Evolutionary conservation across 2,797 vertebrate genomes (phyloP), one percentile per base, ranked within the genome.

Genomic region (Halcyon smyrnensis): DNA sequence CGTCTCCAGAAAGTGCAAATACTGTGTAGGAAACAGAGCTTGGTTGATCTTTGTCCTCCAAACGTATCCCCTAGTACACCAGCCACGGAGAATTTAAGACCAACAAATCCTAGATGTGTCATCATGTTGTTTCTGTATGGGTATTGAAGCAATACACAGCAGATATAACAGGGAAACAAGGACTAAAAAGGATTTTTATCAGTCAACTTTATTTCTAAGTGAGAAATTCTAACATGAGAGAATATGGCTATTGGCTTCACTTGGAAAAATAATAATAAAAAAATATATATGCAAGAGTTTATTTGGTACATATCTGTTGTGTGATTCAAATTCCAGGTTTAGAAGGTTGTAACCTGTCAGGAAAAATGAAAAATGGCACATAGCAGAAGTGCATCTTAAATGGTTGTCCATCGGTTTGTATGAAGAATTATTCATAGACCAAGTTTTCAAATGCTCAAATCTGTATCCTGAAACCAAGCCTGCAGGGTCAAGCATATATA

Each of bases 361-460:
- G 79, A 83, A 21, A 75, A 89, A 53, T 71, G 71, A 74, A 89
- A 64, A 74, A 39, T 59, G 25, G 43, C 75, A 27, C 78, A 68
- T 64, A 74, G 51, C 75, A 84, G 41, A 70, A 53, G n/a, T 17
- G 25, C 39, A 53, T 70, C 54, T 89, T 79, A 85, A 77, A 73
- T 60, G 56, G 17, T 85, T 0, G 0, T 89, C 0, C 0, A 32
- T 80, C 48, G 21, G 14, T 64, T 91, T 91, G 34, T 64, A 53
- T 84, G 70, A 43, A 74, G 71, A 89, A 84, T 83, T 89, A 85
- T 67, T 81, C 21, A 70, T 89, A 85, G 82, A 17, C 16, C 15
- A n/a, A 51, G 6, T 70, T 51, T 76, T 87, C 84, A 69, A 90
- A 73, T 80, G 46, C 43, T 77, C 24, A 70, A 3, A 63, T 77